Evolutionary conservation across 2,888 invertebrate genomes (phyloP).

Genomic region (Drosophila peninsularis): DNA sequence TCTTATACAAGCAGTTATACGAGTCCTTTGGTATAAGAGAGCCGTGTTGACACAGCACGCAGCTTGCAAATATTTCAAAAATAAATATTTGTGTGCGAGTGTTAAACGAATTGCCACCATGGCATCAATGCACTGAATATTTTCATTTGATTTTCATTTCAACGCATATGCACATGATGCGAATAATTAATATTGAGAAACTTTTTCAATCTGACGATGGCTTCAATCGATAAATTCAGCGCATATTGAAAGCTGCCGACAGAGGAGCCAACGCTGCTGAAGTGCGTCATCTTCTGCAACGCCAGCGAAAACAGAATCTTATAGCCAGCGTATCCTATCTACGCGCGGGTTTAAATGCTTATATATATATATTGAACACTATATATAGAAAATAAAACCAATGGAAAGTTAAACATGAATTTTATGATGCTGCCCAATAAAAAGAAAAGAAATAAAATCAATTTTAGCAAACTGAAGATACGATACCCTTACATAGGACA

Average conservation of each 20-base stretch:
- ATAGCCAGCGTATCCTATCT: background rate
- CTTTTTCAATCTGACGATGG: slow-evolving; percentile 15
- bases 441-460: background rate
- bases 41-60: background rate
- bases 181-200: slow-evolving; percentile 32
- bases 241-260: slow-evolving; percentile 34
- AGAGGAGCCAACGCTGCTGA: slow-evolving; percentile 8
- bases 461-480: background rate
- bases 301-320: slow-evolving; percentile 7
- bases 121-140: background rate
- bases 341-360: background rate
- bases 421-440: background rate
- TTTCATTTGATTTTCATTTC: background rate
- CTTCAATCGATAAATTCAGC: slow-evolving; percentile 26
- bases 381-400: background rate
- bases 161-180: background rate
- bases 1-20: slow-evolving; percentile 23
- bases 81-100: background rate
- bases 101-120: background rate
- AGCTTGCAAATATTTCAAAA: background rate
- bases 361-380: background rate
- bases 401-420: slow-evolving; percentile 5
- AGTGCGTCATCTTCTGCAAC: slow-evolving; percentile 20
- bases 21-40: slow-evolving; percentile 22
- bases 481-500: background rate